These are phyloP conservation scores for Phenganax stokvisi DNA, from an alignment of 92 coral and sea anemone genomes.

Conservation along the genomic window DNA sequence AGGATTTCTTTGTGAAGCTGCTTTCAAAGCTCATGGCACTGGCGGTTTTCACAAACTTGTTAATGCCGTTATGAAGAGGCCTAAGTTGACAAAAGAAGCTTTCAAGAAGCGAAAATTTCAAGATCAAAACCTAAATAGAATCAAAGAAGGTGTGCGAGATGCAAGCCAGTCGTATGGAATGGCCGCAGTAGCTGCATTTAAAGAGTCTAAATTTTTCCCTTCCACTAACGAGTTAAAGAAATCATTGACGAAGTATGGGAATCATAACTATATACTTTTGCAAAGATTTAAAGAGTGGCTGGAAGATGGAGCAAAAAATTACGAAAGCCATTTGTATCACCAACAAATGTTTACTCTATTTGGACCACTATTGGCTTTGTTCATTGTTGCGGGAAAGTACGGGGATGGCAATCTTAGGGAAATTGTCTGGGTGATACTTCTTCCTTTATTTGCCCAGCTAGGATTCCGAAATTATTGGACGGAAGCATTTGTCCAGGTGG, in stretches of 20 bases:
- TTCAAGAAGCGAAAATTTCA: constrained; percentile 36
- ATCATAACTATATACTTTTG: constrained; percentile 25
- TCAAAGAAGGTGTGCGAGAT: constrained; percentile 35
- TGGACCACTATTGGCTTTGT: constrained; percentile 15
- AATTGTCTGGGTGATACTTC: constrained; percentile 25
- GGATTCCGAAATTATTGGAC: constrained; percentile 28
- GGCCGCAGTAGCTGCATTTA: constrained; percentile 41
- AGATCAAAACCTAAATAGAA: constrained; percentile 26
- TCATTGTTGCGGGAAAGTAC: background rate
- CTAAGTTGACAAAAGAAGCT: constrained; percentile 34
- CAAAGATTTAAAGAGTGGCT: constrained; percentile 23
- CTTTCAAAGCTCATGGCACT: constrained; percentile 44
- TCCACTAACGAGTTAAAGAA: background rate
- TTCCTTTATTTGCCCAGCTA: constrained; percentile 25
- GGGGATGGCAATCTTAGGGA: constrained; percentile 27
- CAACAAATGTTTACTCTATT: constrained; percentile 21
- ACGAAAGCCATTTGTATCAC: background rate
- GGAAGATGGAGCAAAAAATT: background rate
- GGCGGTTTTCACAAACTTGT: constrained; percentile 38
- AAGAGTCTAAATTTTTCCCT: background rate
- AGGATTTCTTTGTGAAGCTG: constrained; percentile 48
- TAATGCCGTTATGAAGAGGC: constrained; percentile 34
- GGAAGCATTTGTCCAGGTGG: constrained; percentile 16
- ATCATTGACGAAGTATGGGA: constrained; percentile 1
- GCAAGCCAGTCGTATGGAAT: constrained; percentile 30